Conservation (phyloP, 2,113 vertebrate genomes). For the Vanacampus margaritifer region DNA sequence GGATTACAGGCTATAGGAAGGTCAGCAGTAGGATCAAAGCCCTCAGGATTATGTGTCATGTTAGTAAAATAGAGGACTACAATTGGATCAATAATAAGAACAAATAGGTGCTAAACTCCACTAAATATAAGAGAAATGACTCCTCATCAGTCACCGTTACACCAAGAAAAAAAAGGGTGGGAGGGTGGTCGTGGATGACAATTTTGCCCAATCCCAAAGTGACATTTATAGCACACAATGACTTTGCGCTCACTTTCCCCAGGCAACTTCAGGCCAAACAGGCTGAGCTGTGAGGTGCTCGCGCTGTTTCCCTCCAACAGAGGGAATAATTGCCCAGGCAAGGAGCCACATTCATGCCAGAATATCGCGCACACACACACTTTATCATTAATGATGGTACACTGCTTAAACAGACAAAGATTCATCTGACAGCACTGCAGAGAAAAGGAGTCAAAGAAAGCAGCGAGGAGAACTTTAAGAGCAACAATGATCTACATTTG, state of each 20-base stretch:
- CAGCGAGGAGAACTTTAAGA: neutral
- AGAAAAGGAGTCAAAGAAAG: slow-evolving; percentile 1
- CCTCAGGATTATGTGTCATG: slow-evolving; percentile 12
- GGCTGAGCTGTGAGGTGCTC: slow-evolving; percentile 38
- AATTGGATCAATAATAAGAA: slow-evolving; percentile 58
- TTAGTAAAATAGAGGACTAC: slow-evolving; percentile 21
- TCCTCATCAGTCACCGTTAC: neutral
- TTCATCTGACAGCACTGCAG: slow-evolving; percentile 31
- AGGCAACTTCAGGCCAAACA: slow-evolving; percentile 42
- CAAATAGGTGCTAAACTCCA: slow-evolving; percentile 43
- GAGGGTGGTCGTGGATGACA: neutral
- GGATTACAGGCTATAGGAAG: slow-evolving; percentile 44
- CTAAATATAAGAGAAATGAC: slow-evolving; percentile 19
- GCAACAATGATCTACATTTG: neutral
- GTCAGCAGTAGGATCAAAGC: slow-evolving; percentile 49
- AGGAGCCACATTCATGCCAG: slow-evolving; percentile 40
- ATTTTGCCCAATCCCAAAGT: slow-evolving; percentile 9
- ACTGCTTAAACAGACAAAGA: slow-evolving; percentile 49
- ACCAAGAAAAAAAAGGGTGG: neutral
- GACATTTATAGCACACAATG: slow-evolving; percentile 16
- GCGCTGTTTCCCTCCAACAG: slow-evolving; percentile 57
- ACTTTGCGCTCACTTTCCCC: slow-evolving; percentile 46
- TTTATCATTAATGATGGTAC: slow-evolving; percentile 39
- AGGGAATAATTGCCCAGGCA: slow-evolving; percentile 59
- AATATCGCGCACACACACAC: slow-evolving; percentile 8